Evolutionary conservation across 2,797 vertebrate species (phyloP).

Genomic region (Poecilia picta): DNA sequence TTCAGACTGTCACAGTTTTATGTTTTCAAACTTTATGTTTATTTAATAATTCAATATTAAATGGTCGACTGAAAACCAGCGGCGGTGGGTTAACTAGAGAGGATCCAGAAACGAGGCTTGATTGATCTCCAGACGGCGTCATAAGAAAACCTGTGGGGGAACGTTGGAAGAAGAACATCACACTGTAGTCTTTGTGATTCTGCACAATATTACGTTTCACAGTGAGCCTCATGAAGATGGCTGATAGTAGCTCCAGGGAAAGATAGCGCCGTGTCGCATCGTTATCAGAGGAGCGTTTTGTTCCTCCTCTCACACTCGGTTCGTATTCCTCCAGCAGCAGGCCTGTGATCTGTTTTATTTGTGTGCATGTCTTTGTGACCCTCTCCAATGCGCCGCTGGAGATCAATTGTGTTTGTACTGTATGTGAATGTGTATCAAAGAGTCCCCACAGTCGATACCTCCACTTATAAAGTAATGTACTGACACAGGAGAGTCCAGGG

Average conservation of each 20-base stretch:
- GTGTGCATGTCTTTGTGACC: slow-evolving; percentile 53
- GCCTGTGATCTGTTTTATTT: slow-evolving; percentile 66
- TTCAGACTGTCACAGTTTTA: too few species aligned
- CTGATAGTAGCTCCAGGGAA: slow-evolving; percentile 73
- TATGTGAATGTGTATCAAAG: slow-evolving; percentile 80
- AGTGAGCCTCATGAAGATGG: slow-evolving; percentile 45
- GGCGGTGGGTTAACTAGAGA: too few species aligned
- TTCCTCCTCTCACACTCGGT: slow-evolving; percentile 53
- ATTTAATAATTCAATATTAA: too few species aligned
- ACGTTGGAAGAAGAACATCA: slow-evolving; percentile 46
- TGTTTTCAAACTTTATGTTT: too few species aligned
- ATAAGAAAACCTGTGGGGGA: slow-evolving; percentile 58
- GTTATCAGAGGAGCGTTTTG: slow-evolving; percentile 80
- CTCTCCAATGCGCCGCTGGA: slow-evolving; percentile 49
- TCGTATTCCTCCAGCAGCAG: slow-evolving; percentile 56
- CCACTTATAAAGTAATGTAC: slow-evolving; percentile 79
- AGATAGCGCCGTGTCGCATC: slow-evolving; percentile 72
- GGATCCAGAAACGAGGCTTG: slow-evolving; percentile 56
- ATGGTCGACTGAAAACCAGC: too few species aligned
- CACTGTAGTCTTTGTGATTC: slow-evolving; percentile 43
- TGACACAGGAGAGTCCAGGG: slow-evolving; percentile 72
- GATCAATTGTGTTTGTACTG: slow-evolving; percentile 82
- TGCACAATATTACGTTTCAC: slow-evolving; percentile 54
- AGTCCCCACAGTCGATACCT: slow-evolving; percentile 76
- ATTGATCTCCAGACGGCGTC: slow-evolving; percentile 73